Evolutionary conservation across 2,113 vertebrate species (phyloP).

Genomic region (Istiophorus platypterus): DNA sequence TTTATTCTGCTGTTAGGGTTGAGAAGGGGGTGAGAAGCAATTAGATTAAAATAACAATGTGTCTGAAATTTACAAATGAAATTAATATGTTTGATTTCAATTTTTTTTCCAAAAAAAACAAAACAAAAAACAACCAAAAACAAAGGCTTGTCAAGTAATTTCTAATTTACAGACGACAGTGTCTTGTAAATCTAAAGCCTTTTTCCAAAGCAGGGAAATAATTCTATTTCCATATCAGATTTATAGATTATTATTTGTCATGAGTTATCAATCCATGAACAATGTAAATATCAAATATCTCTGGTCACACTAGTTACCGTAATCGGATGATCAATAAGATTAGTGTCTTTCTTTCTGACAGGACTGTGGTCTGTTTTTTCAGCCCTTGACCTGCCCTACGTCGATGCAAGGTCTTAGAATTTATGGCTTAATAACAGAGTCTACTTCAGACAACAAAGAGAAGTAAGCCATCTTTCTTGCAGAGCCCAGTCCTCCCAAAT

Average conservation of each 20-base stretch:
- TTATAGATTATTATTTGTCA: conserved; percentile 3
- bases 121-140: no score
- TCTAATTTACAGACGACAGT: background rate
- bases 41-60: conserved; percentile 4
- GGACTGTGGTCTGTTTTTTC: conserved; percentile 26
- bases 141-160: background rate
- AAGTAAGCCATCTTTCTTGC: conserved; percentile 34
- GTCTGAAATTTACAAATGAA: background rate
- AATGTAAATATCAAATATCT: conserved; percentile 7
- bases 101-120: background rate
- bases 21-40: conserved; percentile 13
- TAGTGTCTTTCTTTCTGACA: conserved; percentile 20
- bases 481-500: conserved; percentile 41
- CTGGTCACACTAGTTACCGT: background rate
- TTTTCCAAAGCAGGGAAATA: conserved; percentile 12
- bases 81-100: background rate
- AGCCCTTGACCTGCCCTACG: conserved; percentile 22
- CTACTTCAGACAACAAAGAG: conserved; percentile 50
- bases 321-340: conserved; percentile 34
- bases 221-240: background rate
- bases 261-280: conserved; percentile 2
- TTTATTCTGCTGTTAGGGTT: background rate
- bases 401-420: conserved; percentile 24
- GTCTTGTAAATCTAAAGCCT: conserved; percentile 3
- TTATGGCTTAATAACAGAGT: conserved; percentile 33